Evolutionary conservation across 2,113 vertebrate species (phyloP).

Genomic region (Piprites chloris): DNA sequence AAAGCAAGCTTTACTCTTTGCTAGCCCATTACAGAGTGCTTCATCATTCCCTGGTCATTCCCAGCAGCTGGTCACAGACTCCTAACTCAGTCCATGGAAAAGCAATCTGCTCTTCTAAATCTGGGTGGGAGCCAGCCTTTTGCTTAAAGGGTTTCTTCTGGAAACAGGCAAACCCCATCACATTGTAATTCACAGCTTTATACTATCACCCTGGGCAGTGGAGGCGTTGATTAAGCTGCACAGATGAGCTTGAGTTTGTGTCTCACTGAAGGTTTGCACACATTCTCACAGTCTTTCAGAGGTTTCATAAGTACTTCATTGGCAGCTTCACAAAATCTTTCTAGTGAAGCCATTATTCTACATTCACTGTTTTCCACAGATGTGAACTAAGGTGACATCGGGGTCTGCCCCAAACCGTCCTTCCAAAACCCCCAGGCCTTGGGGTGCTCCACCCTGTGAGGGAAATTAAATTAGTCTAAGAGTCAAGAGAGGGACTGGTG

Average conservation of each 20-base stretch:
- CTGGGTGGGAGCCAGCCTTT: neutral
- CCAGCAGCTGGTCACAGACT: neutral
- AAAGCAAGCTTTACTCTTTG: neutral
- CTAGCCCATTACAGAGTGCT: neutral
- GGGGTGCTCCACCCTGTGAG: neutral
- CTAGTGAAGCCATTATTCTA: neutral
- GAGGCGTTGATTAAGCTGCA: neutral
- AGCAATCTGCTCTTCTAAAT: neutral
- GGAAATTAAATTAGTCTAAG: neutral
- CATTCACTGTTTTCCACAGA: neutral
- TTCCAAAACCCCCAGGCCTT: neutral
- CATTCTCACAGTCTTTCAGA: neutral
- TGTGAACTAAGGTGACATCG: neutral
- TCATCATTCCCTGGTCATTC: neutral
- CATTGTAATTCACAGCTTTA: neutral
- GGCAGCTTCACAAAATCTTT: constrained; percentile 11
- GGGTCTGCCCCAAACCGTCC: neutral
- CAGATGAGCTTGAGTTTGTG: neutral
- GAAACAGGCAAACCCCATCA: neutral
- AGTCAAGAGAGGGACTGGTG: neutral
- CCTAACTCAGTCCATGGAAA: neutral
- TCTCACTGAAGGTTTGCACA: neutral
- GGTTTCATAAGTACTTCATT: neutral
- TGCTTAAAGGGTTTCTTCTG: neutral
- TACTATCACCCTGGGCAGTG: neutral